A percentile compares a stretch with the other conserved stretches of the same genome.
Conservation (phyloP, 2,113 vertebrate genomes). For the Eonycteris spelaea region DNA sequence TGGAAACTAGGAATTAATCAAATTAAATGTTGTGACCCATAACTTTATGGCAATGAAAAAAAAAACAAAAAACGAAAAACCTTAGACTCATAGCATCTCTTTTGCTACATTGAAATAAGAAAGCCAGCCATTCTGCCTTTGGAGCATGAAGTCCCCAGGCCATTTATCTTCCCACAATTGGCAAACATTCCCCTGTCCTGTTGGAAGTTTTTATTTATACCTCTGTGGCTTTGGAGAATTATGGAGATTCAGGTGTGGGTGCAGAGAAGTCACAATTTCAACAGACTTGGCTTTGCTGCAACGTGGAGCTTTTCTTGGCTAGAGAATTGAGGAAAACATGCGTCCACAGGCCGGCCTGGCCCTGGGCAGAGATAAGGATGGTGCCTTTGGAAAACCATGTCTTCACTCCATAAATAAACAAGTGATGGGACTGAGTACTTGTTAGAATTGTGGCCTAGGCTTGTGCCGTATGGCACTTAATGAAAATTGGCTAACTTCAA, state of each 20-base stretch:
- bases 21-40: constrained; percentile 77
- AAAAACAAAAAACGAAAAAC: constrained; percentile 43
- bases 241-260: constrained; percentile 69
- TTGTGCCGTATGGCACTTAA: neutral
- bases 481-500: neutral
- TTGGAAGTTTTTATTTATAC: constrained; percentile 80
- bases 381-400: neutral
- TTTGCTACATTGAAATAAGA: constrained; percentile 72
- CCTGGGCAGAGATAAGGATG: constrained; percentile 2
- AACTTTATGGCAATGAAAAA: constrained; percentile 71
- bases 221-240: constrained; percentile 75
- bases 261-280: constrained; percentile 63
- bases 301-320: constrained; percentile 66
- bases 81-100: constrained; percentile 66
- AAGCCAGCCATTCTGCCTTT: constrained; percentile 60
- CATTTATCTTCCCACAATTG: constrained; percentile 77
- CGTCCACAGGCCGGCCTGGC: neutral
- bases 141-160: constrained; percentile 53
- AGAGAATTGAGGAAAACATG: constrained; percentile 57
- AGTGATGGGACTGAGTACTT: neutral
- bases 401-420: neutral
- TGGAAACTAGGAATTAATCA: constrained; percentile 75
- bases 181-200: constrained; percentile 60
- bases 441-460: neutral
- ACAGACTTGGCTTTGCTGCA: constrained; percentile 68